Evolutionary conservation across 2,797 vertebrate species (phyloP), one percentile per base, ranked within the genome.

Genomic region (Trematomus bernacchii): DNA sequence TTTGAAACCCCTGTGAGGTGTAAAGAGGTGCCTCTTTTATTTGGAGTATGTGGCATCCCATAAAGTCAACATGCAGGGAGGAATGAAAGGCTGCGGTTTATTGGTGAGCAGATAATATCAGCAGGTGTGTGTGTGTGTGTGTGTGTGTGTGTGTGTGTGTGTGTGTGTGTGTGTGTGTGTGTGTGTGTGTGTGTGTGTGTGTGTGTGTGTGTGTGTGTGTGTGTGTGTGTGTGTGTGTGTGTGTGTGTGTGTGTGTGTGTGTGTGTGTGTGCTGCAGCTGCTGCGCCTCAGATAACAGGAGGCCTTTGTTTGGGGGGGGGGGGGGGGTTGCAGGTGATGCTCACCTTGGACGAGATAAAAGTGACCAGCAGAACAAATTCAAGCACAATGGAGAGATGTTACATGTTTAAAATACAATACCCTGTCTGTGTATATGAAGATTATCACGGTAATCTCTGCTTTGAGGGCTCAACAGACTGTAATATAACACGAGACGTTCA

Each of bases 191-290:
- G 33, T 8, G 6, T 33, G 93, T 33, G 33, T 33, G 33, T 33
- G 93, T 8, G 7, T 8, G 7, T 9, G 92, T 8, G 7, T 37
- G 33, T 37, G 93, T 37, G 33, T 37, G 33, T 33, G 93, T 37
- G 33, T 37, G 33, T 37, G 93, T 37, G 33, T 33, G 33, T 37
- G 93, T 37, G 33, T 33, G 33, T 37, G 93, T 33, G 6, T 33
- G 33, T 33, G 93, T 33, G 33, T 33, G 33, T 33, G 93, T 33
- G 6, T 8, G 6, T 8, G 93, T 37, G 33, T 37, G 33, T 33
- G 92, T 33, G 33, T 87, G 86, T 89, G 93, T 93, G 91, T 91
- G 87, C 94, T 89, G 92, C 94, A 95, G 95, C 94, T 94, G 92
- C 90, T 65, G 72, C 75, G 69, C 66, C 77, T 87, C 84, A 51